These are phyloP conservation scores for Corvus moneduloides DNA, from an alignment of 2,113 vertebrate species.

Conservation along the genomic window DNA sequence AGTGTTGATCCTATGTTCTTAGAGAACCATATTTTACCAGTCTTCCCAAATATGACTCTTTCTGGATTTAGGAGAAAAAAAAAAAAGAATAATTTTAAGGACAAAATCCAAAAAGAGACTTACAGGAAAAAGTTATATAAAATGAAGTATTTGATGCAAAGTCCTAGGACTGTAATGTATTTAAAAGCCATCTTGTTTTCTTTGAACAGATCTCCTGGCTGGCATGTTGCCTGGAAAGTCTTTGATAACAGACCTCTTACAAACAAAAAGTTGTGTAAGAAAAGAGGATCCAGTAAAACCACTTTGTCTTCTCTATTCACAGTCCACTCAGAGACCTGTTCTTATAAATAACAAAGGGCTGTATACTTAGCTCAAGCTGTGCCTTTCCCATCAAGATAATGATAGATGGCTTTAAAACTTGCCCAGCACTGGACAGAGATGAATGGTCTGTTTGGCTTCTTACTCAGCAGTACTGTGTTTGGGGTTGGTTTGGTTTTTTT, in stretches of 20 bases:
- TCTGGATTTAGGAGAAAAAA: background rate
- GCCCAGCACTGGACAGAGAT: slow-evolving; percentile 74
- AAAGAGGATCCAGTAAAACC: slow-evolving; percentile 55
- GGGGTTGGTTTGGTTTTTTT: background rate
- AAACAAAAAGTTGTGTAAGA: slow-evolving; percentile 14
- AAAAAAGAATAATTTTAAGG: background rate
- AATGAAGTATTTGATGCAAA: background rate
- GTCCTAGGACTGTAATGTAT: background rate
- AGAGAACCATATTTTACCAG: background rate
- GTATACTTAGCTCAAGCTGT: slow-evolving; percentile 57
- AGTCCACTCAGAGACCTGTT: slow-evolving; percentile 70
- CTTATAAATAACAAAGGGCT: slow-evolving; percentile 65
- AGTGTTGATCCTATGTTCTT: background rate
- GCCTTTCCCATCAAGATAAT: slow-evolving; percentile 79
- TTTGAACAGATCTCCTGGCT: slow-evolving; percentile 19
- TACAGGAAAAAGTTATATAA: background rate
- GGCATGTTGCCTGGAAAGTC: slow-evolving; percentile 42
- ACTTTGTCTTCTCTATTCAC: slow-evolving; percentile 56
- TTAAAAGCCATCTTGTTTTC: slow-evolving; percentile 11
- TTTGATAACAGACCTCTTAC: slow-evolving; percentile 52
- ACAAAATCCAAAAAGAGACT: background rate
- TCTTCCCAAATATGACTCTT: background rate
- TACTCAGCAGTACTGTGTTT: slow-evolving; percentile 77
- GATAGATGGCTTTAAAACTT: slow-evolving; percentile 82
- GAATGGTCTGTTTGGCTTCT: slow-evolving; percentile 76